Conservation (phyloP, 2,113 vertebrate species). For the Colinus virginianus region DNA sequence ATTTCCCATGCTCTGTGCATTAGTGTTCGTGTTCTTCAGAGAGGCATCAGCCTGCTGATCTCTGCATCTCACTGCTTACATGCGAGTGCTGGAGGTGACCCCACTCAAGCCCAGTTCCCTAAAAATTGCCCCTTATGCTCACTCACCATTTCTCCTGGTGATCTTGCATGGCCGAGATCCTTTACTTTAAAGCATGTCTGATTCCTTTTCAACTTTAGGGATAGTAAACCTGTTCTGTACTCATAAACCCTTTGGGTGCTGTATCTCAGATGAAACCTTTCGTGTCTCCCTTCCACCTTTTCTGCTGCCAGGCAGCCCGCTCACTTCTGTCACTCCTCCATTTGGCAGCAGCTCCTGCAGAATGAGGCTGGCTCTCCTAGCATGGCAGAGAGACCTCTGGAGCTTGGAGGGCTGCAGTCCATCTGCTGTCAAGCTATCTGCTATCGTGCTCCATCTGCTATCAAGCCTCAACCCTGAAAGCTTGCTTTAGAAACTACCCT, state of each 20-base stretch:
- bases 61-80: fast-evolving
- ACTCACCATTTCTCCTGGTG: not conserved
- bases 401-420: fast-evolving
- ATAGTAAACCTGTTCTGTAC: fast-evolving
- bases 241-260: fast-evolving
- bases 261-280: fast-evolving
- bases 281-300: not conserved
- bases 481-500: too few relatives aligned
- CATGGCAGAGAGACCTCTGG: too few relatives aligned
- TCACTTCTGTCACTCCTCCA: fast-evolving
- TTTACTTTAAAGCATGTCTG: not conserved
- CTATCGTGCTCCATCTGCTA: not conserved
- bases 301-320: too few relatives aligned
- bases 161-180: not conserved
- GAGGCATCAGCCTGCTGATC: fast-evolving
- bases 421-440: too few relatives aligned
- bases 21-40: not conserved
- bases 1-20: fast-evolving
- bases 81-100: not conserved
- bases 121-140: fast-evolving
- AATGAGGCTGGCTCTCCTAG: not conserved
- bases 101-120: not conserved
- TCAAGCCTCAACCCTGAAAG: not conserved
- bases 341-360: not conserved
- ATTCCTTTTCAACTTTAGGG: not conserved